Evolutionary conservation across 2,888 invertebrate genomes (phyloP).

Genomic region (Alcis repandata): DNA sequence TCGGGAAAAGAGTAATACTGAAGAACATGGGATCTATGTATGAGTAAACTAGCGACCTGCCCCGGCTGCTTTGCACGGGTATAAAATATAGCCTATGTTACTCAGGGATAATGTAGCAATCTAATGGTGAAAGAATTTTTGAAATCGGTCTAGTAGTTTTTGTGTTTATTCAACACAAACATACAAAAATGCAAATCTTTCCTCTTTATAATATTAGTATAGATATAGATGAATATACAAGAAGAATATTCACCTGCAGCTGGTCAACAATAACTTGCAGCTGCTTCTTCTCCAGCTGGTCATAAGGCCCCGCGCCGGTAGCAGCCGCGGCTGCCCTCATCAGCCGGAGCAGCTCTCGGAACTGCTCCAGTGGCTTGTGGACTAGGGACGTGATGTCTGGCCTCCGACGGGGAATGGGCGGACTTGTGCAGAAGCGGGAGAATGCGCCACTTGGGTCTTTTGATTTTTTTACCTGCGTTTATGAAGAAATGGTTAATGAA

Average conservation of each 20-base stretch:
- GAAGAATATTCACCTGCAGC: slow-evolving; percentile 68
- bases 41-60: too few relatives aligned
- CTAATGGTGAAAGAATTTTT: too few relatives aligned
- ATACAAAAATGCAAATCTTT: too few relatives aligned
- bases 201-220: too few relatives aligned
- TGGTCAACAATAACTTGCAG: slow-evolving; percentile 81
- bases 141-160: too few relatives aligned
- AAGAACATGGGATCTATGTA: too few relatives aligned
- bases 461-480: slow-evolving; percentile 88
- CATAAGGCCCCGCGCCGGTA: slow-evolving; percentile 75
- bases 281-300: slow-evolving; percentile 81
- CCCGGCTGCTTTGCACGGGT: too few relatives aligned
- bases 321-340: slow-evolving; percentile 79
- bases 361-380: slow-evolving; percentile 94
- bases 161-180: too few relatives aligned
- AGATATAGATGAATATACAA: too few relatives aligned
- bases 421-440: slow-evolving; percentile 92
- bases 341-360: slow-evolving; percentile 78
- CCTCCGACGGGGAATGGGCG: slow-evolving; percentile 92
- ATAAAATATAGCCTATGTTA: too few relatives aligned
- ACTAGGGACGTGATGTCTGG: slow-evolving; percentile 95
- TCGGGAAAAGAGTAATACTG: too few relatives aligned
- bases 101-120: too few relatives aligned
- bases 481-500: neutral
- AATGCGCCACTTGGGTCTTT: slow-evolving; percentile 92